Evolutionary conservation across 2,797 vertebrate genomes (phyloP).

Genomic region (Parauchenoglanis ngamensis): DNA sequence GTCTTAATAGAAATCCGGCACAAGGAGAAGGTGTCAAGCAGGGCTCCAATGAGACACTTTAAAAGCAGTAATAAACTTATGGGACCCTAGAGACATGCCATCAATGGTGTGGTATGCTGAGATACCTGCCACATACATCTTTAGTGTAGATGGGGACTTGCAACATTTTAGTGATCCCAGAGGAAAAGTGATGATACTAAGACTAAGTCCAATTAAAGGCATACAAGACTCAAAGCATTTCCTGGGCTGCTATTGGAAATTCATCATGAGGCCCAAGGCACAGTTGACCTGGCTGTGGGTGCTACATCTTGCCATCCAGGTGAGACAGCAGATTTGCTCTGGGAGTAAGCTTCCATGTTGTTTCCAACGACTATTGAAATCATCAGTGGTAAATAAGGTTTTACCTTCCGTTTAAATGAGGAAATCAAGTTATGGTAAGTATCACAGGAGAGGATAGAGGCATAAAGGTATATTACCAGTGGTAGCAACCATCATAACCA

Average conservation of each 20-base stretch:
- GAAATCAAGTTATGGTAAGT: neutral
- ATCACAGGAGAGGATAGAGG: neutral
- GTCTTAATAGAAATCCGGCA: neutral
- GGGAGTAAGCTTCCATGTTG: neutral
- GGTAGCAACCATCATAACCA: neutral
- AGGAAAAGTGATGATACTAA: neutral
- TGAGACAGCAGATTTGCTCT: neutral
- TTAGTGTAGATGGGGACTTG: neutral
- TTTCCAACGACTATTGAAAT: neutral
- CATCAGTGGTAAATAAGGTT: neutral
- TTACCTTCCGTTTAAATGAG: neutral
- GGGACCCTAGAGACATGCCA: neutral
- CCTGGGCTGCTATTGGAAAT: neutral
- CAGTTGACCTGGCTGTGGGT: neutral
- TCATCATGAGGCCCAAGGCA: neutral
- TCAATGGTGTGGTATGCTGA: neutral
- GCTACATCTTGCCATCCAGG: neutral
- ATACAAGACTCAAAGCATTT: too few relatives aligned
- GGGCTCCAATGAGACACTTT: neutral
- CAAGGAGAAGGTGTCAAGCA: neutral
- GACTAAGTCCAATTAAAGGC: neutral
- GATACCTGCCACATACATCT: neutral
- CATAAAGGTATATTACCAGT: neutral
- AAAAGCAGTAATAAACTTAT: neutral
- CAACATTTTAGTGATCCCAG: neutral